Percentiles rank a stretch among this genome's conserved stretches.
Conservation (phyloP, 2,797 vertebrate genomes). For the Botia almorhae region DNA sequence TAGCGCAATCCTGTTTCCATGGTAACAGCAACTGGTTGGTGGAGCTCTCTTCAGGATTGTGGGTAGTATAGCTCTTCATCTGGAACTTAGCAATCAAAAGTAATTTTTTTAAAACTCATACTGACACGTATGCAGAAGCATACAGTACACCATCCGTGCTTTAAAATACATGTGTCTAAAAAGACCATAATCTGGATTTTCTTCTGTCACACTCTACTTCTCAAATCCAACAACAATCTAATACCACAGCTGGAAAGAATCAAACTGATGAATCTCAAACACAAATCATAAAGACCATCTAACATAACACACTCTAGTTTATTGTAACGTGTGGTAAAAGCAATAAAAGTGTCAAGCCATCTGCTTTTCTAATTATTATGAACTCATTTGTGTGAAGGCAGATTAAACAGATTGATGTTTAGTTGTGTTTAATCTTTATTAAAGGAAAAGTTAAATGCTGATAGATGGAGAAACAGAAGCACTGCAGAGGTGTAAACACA, state of each 20-base stretch:
- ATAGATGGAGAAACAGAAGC: neutral
- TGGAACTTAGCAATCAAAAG: neutral
- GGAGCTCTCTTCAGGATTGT: slow-evolving; percentile 3
- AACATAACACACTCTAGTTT: neutral
- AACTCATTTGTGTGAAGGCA: neutral
- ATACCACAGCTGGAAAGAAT: neutral
- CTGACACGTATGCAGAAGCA: neutral
- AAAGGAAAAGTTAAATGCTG: neutral
- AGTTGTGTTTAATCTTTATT: neutral
- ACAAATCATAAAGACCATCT: neutral
- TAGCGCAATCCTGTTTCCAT: neutral
- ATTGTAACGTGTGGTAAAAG: neutral
- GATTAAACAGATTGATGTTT: neutral
- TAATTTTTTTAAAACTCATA: neutral
- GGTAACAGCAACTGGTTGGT: slow-evolving; percentile 4
- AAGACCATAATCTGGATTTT: neutral
- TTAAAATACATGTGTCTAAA: neutral
- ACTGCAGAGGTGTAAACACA: neutral
- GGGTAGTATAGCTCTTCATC: neutral
- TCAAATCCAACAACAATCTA: neutral
- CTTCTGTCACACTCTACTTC: no score
- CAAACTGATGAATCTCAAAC: neutral
- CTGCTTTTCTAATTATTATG: neutral
- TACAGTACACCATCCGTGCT: neutral
- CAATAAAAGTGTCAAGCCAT: neutral